These are phyloP conservation scores for Nothura maculosa DNA, from an alignment of 2,797 vertebrate genomes.

Conservation along the genomic window DNA sequence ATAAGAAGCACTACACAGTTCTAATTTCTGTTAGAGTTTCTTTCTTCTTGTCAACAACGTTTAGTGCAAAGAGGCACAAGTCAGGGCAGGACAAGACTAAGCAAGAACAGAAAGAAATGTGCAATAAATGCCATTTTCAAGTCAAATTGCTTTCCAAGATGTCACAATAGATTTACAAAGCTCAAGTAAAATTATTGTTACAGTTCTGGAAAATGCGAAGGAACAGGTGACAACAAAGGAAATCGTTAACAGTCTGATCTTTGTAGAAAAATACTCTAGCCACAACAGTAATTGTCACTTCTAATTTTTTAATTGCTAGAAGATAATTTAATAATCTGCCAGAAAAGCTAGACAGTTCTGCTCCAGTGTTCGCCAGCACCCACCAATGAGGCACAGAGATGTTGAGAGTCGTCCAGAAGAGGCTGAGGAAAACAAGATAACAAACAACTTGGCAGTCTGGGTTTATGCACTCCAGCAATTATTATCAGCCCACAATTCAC, in stretches of 20 bases:
- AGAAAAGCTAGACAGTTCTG: background rate
- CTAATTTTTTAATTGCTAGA: background rate
- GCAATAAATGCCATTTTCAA: background rate
- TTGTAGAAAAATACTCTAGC: background rate
- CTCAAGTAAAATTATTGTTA: background rate
- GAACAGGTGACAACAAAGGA: accelerated
- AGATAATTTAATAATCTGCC: background rate
- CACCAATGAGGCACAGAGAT: slow-evolving; percentile 1
- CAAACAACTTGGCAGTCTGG: background rate
- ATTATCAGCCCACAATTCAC: background rate
- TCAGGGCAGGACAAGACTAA: background rate
- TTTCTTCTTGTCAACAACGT: background rate
- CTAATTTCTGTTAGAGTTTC: slow-evolving; percentile 17
- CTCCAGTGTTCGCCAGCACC: background rate
- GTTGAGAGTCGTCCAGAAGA: accelerated
- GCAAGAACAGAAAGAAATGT: background rate
- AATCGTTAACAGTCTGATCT: background rate
- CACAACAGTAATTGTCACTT: background rate
- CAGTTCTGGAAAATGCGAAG: background rate
- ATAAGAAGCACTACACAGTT: background rate
- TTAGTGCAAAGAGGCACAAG: background rate
- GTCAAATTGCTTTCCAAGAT: background rate
- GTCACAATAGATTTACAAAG: background rate
- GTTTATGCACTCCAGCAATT: background rate
- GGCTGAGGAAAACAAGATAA: background rate